Conservation (phyloP, 53 echinoderm and acorn worm species). For the Luidia sarsii region DNA sequence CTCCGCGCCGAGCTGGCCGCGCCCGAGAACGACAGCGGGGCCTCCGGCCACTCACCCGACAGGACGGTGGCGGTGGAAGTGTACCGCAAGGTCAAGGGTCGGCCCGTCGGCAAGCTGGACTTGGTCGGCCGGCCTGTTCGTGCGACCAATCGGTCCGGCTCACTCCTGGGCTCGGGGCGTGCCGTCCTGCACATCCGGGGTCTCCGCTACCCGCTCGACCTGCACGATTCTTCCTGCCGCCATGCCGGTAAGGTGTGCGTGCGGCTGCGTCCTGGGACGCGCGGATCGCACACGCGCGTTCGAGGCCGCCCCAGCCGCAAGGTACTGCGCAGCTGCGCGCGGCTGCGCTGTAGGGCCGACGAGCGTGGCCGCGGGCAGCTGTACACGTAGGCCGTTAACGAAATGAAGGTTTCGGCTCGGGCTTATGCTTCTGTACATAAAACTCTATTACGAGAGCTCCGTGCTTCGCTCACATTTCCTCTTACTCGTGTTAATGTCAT, state of each 20-base stretch:
- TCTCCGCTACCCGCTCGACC: slow-evolving; percentile 30
- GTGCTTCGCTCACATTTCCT: too few species aligned
- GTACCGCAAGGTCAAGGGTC: slow-evolving; percentile 23
- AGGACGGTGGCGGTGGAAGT: slow-evolving; percentile 18
- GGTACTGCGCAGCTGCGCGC: slow-evolving; percentile 21
- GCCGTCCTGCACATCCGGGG: slow-evolving; percentile 15
- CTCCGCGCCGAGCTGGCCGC: slow-evolving; percentile 26
- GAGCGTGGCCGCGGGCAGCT: not conserved
- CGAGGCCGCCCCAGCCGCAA: slow-evolving; percentile 11
- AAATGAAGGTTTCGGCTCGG: too few species aligned
- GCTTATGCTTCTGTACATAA: too few species aligned
- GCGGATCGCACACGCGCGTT: not conserved
- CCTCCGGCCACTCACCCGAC: too few species aligned
- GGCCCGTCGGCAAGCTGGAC: not conserved
- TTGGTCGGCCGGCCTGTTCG: slow-evolving; percentile 4
- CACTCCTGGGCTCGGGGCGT: not conserved
- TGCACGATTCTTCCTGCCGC: slow-evolving; percentile 23
- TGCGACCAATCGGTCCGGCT: too few species aligned
- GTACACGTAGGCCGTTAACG: slow-evolving; percentile 15
- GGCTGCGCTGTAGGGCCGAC: not conserved
- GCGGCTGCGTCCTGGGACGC: slow-evolving; percentile 4
- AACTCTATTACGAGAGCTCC: too few species aligned
- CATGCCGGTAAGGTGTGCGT: slow-evolving; percentile 12
- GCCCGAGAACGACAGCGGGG: slow-evolving; percentile 26
- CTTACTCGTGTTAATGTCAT: too few species aligned